phyloP scores from a whole-genome alignment of 2,113 vertebrate species.

The Actenoides hombroni region DNA sequence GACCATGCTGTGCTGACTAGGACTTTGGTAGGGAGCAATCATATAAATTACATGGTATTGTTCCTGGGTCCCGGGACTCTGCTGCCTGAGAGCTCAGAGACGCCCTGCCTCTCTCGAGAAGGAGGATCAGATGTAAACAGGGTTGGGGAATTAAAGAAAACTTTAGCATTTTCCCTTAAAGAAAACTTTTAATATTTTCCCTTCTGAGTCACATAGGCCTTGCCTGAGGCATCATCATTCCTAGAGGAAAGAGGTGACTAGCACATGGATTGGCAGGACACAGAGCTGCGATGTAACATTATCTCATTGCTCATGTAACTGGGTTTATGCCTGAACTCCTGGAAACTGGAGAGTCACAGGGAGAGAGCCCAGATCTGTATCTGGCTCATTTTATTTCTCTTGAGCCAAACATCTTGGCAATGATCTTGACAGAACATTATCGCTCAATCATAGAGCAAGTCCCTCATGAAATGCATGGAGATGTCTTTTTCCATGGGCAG shows the following conservation, averaged over 20 bases:
- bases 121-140: background rate
- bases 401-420: background rate
- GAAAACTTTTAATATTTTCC: constrained; percentile 2
- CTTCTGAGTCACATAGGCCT: constrained; percentile 23
- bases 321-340: background rate
- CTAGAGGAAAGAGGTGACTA: background rate
- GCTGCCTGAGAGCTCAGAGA: background rate
- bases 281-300: background rate
- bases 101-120: background rate
- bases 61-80: background rate
- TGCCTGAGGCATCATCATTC: background rate
- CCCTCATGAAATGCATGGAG: background rate
- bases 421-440: background rate
- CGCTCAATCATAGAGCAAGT: background rate
- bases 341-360: background rate
- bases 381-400: background rate
- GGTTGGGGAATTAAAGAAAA: background rate
- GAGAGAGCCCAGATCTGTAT: background rate
- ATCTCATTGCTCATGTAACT: background rate
- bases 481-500: background rate
- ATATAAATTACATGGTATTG: background rate
- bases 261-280: background rate
- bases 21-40: background rate
- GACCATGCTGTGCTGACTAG: background rate
- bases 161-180: background rate